A percentile compares a stretch with the other conserved stretches of the same genome.
Conservation (phyloP, 2,888 invertebrate species). For the Drosophila kuntzei region DNA sequence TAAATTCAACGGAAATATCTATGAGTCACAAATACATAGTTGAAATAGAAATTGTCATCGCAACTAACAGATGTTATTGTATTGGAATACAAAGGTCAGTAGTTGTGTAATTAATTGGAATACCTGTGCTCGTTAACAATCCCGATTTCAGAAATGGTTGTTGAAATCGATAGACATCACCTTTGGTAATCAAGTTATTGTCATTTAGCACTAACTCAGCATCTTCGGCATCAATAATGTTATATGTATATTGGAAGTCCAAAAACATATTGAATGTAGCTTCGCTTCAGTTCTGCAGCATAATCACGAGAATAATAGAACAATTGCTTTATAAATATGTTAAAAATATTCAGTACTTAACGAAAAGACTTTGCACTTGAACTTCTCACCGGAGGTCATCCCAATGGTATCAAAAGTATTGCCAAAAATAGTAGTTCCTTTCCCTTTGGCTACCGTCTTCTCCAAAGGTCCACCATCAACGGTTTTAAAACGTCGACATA, state of each 20-base stretch:
- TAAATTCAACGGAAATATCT: neutral
- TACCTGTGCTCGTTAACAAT: slow-evolving; percentile 64
- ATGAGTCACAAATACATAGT: no score
- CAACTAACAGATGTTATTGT: neutral
- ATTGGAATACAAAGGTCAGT: neutral
- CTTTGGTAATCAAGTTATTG: slow-evolving; percentile 65
- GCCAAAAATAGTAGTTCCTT: slow-evolving; percentile 68
- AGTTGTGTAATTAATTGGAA: neutral
- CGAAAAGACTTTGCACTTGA: neutral
- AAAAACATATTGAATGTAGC: slow-evolving; percentile 64
- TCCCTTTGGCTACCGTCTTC: slow-evolving; percentile 46
- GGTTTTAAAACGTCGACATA: slow-evolving; percentile 61
- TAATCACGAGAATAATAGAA: slow-evolving; percentile 64
- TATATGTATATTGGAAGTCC: slow-evolving; percentile 59
- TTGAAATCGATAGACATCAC: slow-evolving; percentile 62
- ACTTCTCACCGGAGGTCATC: slow-evolving; percentile 58
- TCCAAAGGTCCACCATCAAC: slow-evolving; percentile 64
- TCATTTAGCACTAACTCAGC: slow-evolving; percentile 69
- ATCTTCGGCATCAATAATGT: slow-evolving; percentile 67
- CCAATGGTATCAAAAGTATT: slow-evolving; percentile 71
- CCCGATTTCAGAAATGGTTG: slow-evolving; percentile 69
- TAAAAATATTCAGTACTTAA: neutral
- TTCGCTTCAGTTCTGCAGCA: slow-evolving; percentile 51
- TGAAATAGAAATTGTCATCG: neutral
- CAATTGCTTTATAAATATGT: slow-evolving; percentile 42